These are phyloP conservation scores for Daubentonia madagascariensis DNA, from an alignment of 2,113 vertebrate genomes.

Conservation along the genomic window DNA sequence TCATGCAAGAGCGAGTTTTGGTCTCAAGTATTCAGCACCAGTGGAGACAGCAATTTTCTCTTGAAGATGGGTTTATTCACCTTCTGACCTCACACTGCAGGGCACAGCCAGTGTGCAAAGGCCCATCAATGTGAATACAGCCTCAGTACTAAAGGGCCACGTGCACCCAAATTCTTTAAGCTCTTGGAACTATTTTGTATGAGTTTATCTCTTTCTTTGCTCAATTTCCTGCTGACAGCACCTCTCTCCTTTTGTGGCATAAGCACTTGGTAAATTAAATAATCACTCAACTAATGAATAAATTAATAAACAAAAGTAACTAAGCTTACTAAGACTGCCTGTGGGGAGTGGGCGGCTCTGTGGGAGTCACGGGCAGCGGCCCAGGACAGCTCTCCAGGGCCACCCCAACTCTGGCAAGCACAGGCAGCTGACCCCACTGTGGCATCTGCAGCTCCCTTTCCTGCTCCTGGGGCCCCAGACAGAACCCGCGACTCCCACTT, in stretches of 20 bases:
- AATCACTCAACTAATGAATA: not conserved
- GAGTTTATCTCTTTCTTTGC: not conserved
- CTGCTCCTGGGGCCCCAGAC: not conserved
- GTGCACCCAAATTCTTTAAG: not conserved
- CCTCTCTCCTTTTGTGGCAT: not conserved
- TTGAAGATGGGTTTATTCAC: not conserved
- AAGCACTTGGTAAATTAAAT: not conserved
- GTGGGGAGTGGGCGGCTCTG: too few species aligned
- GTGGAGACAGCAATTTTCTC: not conserved
- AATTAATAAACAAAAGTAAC: not conserved
- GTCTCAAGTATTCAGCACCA: not conserved
- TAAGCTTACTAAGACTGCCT: not conserved
- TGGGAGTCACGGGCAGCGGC: too few species aligned
- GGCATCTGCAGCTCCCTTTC: too few species aligned
- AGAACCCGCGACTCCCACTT: not conserved
- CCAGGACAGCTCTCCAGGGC: too few species aligned
- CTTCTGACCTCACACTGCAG: not conserved
- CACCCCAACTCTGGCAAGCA: rapidly evolving
- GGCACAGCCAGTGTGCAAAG: not conserved
- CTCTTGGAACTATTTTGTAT: not conserved
- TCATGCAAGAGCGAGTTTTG: not conserved
- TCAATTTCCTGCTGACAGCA: not conserved
- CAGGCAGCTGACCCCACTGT: too few species aligned
- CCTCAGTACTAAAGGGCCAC: not conserved
- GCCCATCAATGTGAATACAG: not conserved